These are phyloP conservation scores for Akabosia matsudoensis DNA, from an alignment of 1,140 invertebrate genomes.

Conservation along the genomic window DNA sequence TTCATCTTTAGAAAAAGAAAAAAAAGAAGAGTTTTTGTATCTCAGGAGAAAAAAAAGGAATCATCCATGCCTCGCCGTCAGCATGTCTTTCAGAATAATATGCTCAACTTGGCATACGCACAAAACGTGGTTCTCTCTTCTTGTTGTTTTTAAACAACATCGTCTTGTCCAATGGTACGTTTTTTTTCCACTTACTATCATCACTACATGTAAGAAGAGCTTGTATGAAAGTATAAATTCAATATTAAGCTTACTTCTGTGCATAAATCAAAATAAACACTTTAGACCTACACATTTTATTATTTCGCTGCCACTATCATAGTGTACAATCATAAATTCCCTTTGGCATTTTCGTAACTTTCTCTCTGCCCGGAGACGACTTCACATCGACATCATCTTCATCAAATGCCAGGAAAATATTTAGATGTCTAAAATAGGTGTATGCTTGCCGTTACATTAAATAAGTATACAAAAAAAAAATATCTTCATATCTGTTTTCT, in stretches of 20 bases:
- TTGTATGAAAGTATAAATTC: too few species aligned
- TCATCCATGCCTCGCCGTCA: not conserved
- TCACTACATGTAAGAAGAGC: not conserved
- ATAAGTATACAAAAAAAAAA: too few species aligned
- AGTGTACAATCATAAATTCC: not conserved
- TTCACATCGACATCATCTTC: not conserved
- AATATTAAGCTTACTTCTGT: not conserved
- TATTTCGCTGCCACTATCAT: not conserved
- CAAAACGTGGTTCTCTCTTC: conserved; percentile 10
- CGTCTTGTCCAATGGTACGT: not conserved
- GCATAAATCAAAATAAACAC: too few species aligned
- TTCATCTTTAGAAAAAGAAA: not conserved
- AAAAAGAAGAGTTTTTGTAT: not conserved
- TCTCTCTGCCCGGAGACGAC: not conserved
- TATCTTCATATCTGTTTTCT: too few species aligned
- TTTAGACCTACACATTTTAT: too few species aligned
- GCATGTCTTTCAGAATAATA: conserved; percentile 4
- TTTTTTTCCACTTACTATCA: not conserved
- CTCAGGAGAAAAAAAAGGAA: not conserved
- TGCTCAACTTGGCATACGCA: not conserved
- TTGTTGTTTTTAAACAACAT: not conserved
- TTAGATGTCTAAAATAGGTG: too few species aligned
- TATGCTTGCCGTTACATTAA: too few species aligned
- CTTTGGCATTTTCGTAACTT: not conserved
- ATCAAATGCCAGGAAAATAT: not conserved